Evolutionary conservation across 2,888 invertebrate genomes (phyloP), one percentile per base, ranked within the genome.

Genomic region (Drosophila melanocephala): DNA sequence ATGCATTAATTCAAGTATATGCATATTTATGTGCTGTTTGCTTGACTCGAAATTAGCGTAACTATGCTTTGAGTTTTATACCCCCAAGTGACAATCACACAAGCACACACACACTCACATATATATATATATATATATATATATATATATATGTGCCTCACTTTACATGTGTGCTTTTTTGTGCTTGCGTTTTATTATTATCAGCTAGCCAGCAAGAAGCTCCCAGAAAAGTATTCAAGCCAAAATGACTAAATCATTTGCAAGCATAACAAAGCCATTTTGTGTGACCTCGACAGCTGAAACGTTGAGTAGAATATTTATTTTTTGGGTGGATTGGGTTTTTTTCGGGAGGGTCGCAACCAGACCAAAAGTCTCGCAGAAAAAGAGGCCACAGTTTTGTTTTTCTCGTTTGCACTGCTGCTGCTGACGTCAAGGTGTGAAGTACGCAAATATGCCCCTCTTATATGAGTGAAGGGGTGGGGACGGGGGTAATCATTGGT

Each of bases 201-300:
- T 59, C 63, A 55, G 56, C 47, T 60, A 28, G 44, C 59, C 65
- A 74, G 69, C 75, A 68, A 73, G 57, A 39, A 33, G n/a, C 64
- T 44, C 50, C 57, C 63, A 22, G 32, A 56, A 67, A 67, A 72
- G 22, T 47, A 67, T 61, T 52, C 52, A 51, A 22, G 22, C 52
- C 52, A 71, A 82, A 82, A 66, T 70, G 74, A 83, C 88, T 84
- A 79, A 83, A 84, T 84, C 87, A 87, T 82, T 83, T 76, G 88
- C 63, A 53, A 57, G 72, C 56, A 72, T 70, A 84, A 84, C 75
- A 87, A 69, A 73, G 66, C 53, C 75, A 60, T 70, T 70, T 67
- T 51, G 42, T 30, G 35, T 28, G 52, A 62, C 72, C 65, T 77
- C 51, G 32, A 19, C 47, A 47, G 22, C 47, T 22, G 37, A 10